A percentile compares a stretch with the other conserved stretches of the same genome.
Conservation (phyloP, 2,888 invertebrate genomes). For the Malachius bipustulatus region DNA sequence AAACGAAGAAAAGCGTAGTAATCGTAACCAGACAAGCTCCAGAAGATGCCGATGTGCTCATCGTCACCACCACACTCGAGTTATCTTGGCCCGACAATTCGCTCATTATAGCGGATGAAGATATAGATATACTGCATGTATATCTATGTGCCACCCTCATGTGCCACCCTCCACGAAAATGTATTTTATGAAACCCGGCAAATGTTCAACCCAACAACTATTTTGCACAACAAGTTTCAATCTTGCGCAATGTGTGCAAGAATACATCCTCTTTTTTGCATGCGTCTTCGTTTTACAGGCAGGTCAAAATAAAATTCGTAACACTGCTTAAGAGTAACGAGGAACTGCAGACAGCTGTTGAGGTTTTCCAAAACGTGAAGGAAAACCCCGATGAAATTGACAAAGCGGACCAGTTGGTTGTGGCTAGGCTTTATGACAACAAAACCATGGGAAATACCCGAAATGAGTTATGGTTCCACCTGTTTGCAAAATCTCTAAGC, state of each 20-base stretch:
- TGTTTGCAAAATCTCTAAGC: constrained; percentile 1
- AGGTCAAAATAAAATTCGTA: neutral
- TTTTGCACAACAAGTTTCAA: neutral
- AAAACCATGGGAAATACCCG: neutral
- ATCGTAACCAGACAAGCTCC: neutral
- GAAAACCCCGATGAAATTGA: neutral
- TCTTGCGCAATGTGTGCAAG: neutral
- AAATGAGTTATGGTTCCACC: neutral
- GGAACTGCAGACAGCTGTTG: neutral
- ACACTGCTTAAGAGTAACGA: neutral
- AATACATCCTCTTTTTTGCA: neutral
- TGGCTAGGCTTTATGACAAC: neutral
- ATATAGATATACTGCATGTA: constrained; percentile 1
- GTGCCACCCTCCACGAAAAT: neutral
- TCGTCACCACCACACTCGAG: neutral
- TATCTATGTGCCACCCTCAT: neutral
- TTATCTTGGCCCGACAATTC: neutral
- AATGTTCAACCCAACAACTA: neutral
- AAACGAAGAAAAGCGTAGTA: neutral
- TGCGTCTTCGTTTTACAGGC: neutral
- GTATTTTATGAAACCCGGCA: neutral
- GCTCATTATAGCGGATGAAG: neutral
- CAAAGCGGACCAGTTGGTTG: constrained; percentile 1
- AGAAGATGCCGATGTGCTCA: constrained; percentile 1
- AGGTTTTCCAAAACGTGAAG: neutral